Evolutionary conservation across 2,888 invertebrate genomes (phyloP), one percentile per base, ranked within the genome.

Genomic region (Trichogramma evanescens): DNA sequence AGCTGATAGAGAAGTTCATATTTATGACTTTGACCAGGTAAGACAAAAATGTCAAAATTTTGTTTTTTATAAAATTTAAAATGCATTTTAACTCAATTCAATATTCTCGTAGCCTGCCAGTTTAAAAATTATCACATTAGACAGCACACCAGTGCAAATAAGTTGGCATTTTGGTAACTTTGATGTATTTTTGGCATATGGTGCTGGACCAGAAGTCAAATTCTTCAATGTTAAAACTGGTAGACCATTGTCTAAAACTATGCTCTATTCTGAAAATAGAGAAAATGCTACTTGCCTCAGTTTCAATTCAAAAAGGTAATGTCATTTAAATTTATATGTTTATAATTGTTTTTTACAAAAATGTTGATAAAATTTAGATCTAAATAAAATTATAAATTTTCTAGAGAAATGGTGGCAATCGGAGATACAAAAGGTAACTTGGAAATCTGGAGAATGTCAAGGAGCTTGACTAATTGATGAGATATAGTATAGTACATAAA

Each of bases 391-490:
- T 38, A 50, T 9, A 39, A 54, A 42, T 58, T 45, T 10, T 60
- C 5, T 57, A 77, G 77, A 42, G 73, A 77, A 62, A 62, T 73
- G 8, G 67, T 72, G 0, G 75, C 73, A 39, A 65, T 76, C 45
- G 74, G 74, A 6, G 74, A 75, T 60, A 69, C 72, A 2, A 38
- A 60, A 6, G 76, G 73, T 45, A 70, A 66, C 48, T 57, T 77
- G 52, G 76, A 76, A 70, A 66, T 77, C 58, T 77, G 76, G 77
- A 76, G 70, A 64, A 70, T 76, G 50, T 71, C 73, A 10, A 68
- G 70, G 45, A 61, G 55, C n/a, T 41, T 59, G 48, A 41, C 46
- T 50, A 8, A n/a, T 8, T 59, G 48, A 59, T 13, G 50, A 51
- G 9, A 49, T 5, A 6, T 49, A 49, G 26, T 26, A 2, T 26